These are phyloP conservation scores for Batillaria attramentaria DNA, from an alignment of 1,140 invertebrate genomes.

Conservation along the genomic window DNA sequence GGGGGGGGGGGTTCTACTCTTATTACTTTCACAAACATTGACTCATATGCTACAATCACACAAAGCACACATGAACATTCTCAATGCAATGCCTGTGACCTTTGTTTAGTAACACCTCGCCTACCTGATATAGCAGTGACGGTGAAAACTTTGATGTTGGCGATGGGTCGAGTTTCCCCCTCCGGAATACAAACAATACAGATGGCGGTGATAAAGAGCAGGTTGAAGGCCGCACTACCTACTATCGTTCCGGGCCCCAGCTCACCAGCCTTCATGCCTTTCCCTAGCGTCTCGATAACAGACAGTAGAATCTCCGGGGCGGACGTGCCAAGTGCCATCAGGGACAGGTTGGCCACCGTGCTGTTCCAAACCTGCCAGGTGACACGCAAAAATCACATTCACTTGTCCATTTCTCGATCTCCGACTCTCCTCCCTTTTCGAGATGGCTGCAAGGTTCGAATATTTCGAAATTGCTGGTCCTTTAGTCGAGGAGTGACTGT, in stretches of 20 bases:
- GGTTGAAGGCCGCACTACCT: conserved; percentile 80
- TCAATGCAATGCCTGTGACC: too few species aligned
- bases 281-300: conserved; percentile 77
- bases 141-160: conserved; percentile 69
- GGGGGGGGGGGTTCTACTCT: too few species aligned
- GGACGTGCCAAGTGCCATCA: conserved; percentile 79
- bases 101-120: too few species aligned
- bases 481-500: too few species aligned
- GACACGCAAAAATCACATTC: too few species aligned
- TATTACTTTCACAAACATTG: too few species aligned
- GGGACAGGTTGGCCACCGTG: conserved; percentile 80
- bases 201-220: conserved; percentile 77
- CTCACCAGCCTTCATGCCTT: conserved; percentile 75
- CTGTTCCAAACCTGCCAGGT: conserved; percentile 80
- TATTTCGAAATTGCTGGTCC: too few species aligned
- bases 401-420: too few species aligned
- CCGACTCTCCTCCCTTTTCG: too few species aligned
- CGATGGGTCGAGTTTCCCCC: conserved; percentile 74
- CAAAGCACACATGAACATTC: too few species aligned
- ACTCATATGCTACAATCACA: too few species aligned
- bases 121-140: conserved; percentile 36
- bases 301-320: conserved; percentile 80
- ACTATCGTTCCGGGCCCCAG: conserved; percentile 80
- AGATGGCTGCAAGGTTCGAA: too few species aligned
- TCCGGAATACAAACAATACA: conserved; percentile 76